These are phyloP conservation scores for Premnoplex brunnescens DNA, from an alignment of 2,797 vertebrate species.

Conservation along the genomic window DNA sequence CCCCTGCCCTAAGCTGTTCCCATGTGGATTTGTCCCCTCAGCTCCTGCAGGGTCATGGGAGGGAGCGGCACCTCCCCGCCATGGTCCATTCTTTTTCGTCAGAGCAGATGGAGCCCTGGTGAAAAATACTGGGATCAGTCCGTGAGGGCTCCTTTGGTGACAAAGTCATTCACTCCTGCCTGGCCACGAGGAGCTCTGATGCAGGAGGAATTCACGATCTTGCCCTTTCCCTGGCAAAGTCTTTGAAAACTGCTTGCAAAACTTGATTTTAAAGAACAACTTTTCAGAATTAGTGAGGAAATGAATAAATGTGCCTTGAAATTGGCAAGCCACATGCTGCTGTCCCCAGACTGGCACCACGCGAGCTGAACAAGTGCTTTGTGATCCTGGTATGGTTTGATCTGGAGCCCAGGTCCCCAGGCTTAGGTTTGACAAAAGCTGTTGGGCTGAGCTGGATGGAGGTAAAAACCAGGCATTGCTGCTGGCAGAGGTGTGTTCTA, in stretches of 20 bases:
- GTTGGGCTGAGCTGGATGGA: not conserved
- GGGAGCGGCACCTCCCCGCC: not conserved
- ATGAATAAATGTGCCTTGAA: not conserved
- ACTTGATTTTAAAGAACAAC: not conserved
- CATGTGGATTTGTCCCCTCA: not conserved
- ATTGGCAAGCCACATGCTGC: rapidly evolving
- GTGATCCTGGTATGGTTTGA: not conserved
- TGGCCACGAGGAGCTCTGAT: not conserved
- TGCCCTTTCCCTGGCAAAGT: not conserved
- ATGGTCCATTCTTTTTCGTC: not conserved
- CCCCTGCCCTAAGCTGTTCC: not conserved
- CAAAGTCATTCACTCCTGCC: not conserved
- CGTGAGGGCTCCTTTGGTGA: not conserved
- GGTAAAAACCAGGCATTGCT: not conserved
- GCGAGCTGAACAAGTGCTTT: not conserved
- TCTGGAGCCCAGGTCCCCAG: not conserved
- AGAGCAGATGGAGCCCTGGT: not conserved
- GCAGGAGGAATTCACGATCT: not conserved
- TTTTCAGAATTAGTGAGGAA: not conserved
- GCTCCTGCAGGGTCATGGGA: not conserved
- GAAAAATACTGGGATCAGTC: not conserved
- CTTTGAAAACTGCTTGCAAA: not conserved
- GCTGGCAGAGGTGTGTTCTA: not conserved
- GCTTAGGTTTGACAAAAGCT: not conserved
- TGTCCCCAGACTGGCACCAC: not conserved